phyloP scores from a whole-genome alignment of 2,888 invertebrate species.

The Rhaphigaster nebulosa region DNA sequence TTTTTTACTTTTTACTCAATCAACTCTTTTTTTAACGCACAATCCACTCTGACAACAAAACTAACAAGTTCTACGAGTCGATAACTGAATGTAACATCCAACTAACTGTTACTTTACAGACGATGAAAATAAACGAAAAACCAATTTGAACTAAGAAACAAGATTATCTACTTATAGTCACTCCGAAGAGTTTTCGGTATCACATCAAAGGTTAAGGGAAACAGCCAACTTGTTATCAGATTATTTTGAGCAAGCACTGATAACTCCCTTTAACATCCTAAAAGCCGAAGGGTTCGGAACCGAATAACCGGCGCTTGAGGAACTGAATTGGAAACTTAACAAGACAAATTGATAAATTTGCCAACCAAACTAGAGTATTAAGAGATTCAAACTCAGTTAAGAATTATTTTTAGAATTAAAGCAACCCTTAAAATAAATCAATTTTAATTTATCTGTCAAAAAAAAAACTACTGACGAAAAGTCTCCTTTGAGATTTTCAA shows the following conservation, averaged over 20 bases:
- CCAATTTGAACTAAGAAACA: background rate
- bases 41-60: too few species aligned
- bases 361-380: background rate
- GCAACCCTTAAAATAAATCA: too few species aligned
- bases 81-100: background rate
- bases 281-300: background rate
- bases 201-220: conserved; percentile 18
- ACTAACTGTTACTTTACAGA: background rate
- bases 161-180: conserved; percentile 25
- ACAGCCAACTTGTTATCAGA: conserved; percentile 10
- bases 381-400: background rate
- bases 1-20: too few species aligned
- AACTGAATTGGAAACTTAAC: background rate
- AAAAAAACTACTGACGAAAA: too few species aligned
- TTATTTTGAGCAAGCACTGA: conserved; percentile 1
- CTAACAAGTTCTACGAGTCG: background rate
- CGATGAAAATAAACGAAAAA: background rate
- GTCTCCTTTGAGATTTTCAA: too few species aligned
- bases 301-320: background rate
- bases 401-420: too few species aligned
- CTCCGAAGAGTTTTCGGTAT: background rate
- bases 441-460: too few species aligned
- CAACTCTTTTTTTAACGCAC: too few species aligned
- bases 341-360: background rate
- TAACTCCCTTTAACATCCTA: background rate